Percentiles rank a stretch among this genome's conserved stretches.
Conservation (phyloP, 2,113 vertebrate species). For the Myotis lucifugus region DNA sequence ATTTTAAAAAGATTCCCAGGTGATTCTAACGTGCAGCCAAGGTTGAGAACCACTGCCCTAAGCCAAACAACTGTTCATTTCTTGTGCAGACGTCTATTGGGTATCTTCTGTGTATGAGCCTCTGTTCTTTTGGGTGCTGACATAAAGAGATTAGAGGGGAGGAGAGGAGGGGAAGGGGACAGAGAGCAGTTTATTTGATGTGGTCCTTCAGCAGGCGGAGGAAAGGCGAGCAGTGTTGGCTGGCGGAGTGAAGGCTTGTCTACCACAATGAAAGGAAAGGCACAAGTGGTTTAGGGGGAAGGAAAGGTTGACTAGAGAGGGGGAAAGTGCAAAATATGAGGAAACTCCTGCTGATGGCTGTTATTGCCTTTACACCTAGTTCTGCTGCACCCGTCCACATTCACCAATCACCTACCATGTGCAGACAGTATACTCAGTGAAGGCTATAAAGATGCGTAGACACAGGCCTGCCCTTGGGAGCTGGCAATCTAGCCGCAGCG, state of each 20-base stretch:
- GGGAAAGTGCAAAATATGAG: neutral
- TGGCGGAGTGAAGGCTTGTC: neutral
- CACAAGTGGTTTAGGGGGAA: neutral
- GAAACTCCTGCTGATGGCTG: neutral
- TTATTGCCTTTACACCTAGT: neutral
- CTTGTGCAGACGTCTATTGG: neutral
- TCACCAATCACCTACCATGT: neutral
- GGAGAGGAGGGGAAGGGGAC: neutral
- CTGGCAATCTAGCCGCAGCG: neutral
- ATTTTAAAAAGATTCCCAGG: too few relatives aligned
- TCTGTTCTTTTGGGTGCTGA: neutral
- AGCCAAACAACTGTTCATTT: neutral
- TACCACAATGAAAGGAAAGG: neutral
- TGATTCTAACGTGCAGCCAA: too few relatives aligned
- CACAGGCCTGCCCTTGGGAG: neutral
- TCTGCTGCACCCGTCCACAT: neutral
- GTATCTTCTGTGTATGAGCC: neutral
- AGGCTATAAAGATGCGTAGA: rapidly evolving
- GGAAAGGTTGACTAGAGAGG: neutral
- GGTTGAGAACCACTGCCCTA: neutral
- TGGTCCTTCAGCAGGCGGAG: neutral
- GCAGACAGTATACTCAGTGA: neutral
- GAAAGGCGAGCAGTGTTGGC: neutral
- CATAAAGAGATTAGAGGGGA: neutral
- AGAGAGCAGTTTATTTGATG: neutral